Conservation (phyloP, 1,140 invertebrate species). For the Xylocopa sonorina region DNA sequence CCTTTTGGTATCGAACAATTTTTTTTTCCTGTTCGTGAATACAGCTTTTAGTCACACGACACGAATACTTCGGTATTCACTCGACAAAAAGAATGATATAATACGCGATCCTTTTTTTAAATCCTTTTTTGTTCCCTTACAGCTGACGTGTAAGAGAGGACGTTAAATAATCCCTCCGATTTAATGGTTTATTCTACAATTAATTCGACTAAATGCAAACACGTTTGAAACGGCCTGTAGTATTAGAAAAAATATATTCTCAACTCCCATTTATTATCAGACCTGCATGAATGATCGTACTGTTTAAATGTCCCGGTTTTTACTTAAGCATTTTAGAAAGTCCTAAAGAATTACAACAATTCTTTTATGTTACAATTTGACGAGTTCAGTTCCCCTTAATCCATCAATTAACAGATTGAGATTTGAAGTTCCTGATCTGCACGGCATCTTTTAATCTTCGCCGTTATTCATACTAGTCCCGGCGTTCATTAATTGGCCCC, state of each 20-base stretch:
- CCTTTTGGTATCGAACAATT: neutral
- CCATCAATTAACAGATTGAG: constrained; percentile 32
- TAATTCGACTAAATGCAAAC: neutral
- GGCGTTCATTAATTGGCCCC: constrained; percentile 15
- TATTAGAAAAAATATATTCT: neutral
- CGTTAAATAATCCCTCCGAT: neutral
- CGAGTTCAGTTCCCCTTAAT: constrained; percentile 43
- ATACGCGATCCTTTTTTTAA: neutral
- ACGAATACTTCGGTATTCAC: neutral
- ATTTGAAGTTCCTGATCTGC: constrained; percentile 44
- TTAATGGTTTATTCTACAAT: neutral
- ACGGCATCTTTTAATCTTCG: constrained; percentile 43
- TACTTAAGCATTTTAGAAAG: neutral
- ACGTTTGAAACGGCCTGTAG: neutral
- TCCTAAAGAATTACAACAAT: neutral
- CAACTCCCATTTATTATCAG: neutral
- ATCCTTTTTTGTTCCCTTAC: neutral
- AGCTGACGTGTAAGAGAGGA: neutral
- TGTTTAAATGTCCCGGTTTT: neutral
- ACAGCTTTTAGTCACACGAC: neutral
- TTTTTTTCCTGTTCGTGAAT: neutral
- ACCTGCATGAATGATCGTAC: constrained; percentile 14
- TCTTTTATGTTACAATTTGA: constrained; percentile 2
- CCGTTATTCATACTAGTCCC: neutral
- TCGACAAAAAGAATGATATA: neutral